Base-by-base conservation (phyloP, 2,797 vertebrate species). In the Danio jaintianensis region DNA sequence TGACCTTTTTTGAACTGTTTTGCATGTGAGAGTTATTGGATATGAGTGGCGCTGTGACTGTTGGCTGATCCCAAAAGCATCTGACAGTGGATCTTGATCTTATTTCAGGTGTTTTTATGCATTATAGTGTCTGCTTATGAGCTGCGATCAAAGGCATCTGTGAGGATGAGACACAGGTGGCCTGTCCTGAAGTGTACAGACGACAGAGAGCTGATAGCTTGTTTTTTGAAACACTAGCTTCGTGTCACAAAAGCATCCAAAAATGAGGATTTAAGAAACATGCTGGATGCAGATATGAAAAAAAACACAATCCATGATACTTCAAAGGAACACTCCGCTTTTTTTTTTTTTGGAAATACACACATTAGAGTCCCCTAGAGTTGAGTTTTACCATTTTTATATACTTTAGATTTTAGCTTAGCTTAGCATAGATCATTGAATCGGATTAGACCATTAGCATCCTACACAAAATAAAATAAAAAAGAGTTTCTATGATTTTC, bases 191-290 rank as follows among this genome's bases (percentile, higher is more conserved):
- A 29, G 42, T 38, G 52, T 38, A 29, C 68, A 36, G 75, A 58
- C 4, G 53, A 59, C 22, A 58, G 29, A 68, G 48, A 78, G 75
- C 42, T 63, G 78, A 63, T 71, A 71, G 58, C 13, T 9, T 73
- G 68, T 72, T 73, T 80, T 80, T 70, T 63, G 58, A 53, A 80
- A 80, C 43, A 47, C 75, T 77, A 76, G 38, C 74, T 66, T 10
- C 9, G 6, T 67, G 11, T 55, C 52, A 68, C 38, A 18, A 55
- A 55, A 59, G 52, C 64, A 36, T 58, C n/a, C 8, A 36, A 47
- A 67, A 43, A 20, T 66, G 15, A 77, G 62, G 18, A 18, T 38
- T 56, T 12, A 42, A 38, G 48, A 75, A n/a, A 13, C 43, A 38
- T 29, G 18, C n/a, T 75, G 58, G 58, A 74, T 40, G 29, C 18